Conservation (phyloP, 2,888 invertebrate genomes). For the Malthinus flaveolus region DNA sequence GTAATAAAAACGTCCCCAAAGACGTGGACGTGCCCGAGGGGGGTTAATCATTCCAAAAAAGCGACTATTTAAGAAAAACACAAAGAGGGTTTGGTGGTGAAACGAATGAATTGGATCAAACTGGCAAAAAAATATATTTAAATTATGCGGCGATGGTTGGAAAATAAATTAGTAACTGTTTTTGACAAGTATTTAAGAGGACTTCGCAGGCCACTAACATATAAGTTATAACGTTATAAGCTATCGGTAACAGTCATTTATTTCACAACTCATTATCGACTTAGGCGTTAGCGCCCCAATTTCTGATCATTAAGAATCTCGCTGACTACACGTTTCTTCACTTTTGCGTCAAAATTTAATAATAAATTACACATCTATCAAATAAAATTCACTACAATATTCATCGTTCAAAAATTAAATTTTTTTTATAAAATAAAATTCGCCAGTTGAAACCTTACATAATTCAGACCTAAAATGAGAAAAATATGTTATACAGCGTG, state of each 20-base stretch:
- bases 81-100: too few relatives aligned
- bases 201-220: conserved; percentile 28
- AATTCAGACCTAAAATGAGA: too few relatives aligned
- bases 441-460: too few relatives aligned
- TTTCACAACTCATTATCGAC: conserved; percentile 40
- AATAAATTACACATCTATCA: conserved; percentile 22
- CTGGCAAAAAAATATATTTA: too few relatives aligned
- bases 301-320: conserved; percentile 40
- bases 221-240: conserved; percentile 30
- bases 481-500: too few relatives aligned
- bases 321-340: conserved; percentile 39
- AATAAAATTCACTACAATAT: conserved; percentile 13
- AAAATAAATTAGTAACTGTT: neutral
- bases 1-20: too few relatives aligned
- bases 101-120: too few relatives aligned
- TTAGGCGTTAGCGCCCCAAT: conserved; percentile 25
- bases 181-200: conserved; percentile 18
- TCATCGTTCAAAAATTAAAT: neutral
- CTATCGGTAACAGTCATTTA: conserved; percentile 40
- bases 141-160: neutral
- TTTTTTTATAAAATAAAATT: too few relatives aligned
- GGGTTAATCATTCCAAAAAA: too few relatives aligned
- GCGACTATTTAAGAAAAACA: too few relatives aligned
- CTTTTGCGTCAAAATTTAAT: conserved; percentile 36
- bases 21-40: too few relatives aligned